These are phyloP conservation scores for Amphimedon queenslandica DNA, from an alignment of 37 sponge, comb jelly and placozoan genomes.

Conservation along the genomic window DNA sequence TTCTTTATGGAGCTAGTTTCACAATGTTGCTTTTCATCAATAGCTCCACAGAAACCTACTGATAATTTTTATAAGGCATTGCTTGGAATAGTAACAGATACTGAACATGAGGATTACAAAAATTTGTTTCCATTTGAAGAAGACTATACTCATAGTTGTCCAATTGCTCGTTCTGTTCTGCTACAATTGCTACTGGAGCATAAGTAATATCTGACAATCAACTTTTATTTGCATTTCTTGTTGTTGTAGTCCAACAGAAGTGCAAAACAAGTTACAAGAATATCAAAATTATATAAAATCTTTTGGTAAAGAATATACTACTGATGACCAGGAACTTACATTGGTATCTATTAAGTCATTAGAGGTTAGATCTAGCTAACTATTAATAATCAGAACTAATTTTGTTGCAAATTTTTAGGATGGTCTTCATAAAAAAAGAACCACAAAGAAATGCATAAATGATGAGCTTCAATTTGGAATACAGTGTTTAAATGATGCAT, in stretches of 20 bases:
- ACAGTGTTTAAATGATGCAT: neutral
- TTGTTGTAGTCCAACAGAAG: conserved; percentile 1
- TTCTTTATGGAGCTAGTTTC: conserved; percentile 8
- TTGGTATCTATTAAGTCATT: neutral
- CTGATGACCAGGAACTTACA: neutral
- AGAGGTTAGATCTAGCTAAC: too few relatives aligned
- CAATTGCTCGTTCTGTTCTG: neutral
- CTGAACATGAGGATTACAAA: neutral
- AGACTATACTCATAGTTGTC: neutral
- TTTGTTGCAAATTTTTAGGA: too few relatives aligned
- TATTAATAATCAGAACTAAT: too few relatives aligned
- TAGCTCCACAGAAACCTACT: neutral
- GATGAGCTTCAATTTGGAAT: neutral
- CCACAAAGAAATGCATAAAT: neutral
- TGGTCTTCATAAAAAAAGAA: neutral
- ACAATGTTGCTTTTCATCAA: neutral
- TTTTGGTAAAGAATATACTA: neutral
- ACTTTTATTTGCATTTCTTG: neutral
- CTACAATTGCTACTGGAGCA: neutral
- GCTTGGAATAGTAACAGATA: neutral
- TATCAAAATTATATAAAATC: neutral
- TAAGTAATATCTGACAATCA: neutral
- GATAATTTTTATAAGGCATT: neutral
- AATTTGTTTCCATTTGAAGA: conserved; percentile 5
- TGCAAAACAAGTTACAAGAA: neutral